Evolutionary conservation across 2,888 invertebrate genomes (phyloP).

Genomic region (Pheosia tremula): DNA sequence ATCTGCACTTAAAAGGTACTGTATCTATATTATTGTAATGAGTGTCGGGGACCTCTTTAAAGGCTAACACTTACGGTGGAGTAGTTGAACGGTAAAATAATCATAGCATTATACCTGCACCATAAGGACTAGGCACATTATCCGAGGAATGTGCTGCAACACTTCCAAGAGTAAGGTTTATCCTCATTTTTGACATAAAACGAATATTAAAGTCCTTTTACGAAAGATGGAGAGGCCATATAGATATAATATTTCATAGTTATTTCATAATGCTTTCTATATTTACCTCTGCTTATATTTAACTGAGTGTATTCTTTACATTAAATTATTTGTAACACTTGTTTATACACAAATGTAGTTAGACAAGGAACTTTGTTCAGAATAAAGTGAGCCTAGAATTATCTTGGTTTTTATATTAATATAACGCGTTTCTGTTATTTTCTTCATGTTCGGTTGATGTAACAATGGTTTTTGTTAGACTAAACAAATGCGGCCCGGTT

Average conservation of each 20-base stretch:
- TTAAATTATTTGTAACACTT: too few species aligned
- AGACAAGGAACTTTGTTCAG: too few species aligned
- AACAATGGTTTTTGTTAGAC: slow-evolving; percentile 18
- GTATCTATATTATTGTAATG: slow-evolving; percentile 53
- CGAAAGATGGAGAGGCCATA: too few species aligned
- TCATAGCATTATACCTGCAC: slow-evolving; percentile 62
- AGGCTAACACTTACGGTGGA: slow-evolving; percentile 37
- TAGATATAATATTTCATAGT: too few species aligned
- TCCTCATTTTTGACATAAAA: neutral
- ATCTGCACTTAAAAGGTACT: slow-evolving; percentile 44
- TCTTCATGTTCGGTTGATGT: slow-evolving; percentile 4
- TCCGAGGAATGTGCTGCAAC: slow-evolving; percentile 62
- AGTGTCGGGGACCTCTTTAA: slow-evolving; percentile 36
- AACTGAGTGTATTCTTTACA: too few species aligned
- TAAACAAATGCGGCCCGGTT: slow-evolving; percentile 26
- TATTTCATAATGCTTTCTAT: too few species aligned
- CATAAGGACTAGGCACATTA: slow-evolving; percentile 47
- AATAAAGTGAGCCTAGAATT: too few species aligned
- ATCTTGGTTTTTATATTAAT: neutral
- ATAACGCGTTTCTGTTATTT: slow-evolving; percentile 10
- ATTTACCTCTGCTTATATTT: too few species aligned
- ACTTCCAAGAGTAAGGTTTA: slow-evolving; percentile 45
- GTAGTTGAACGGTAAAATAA: slow-evolving; percentile 57
- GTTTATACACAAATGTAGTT: too few species aligned
- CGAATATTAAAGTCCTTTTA: neutral